Evolutionary conservation across 1,140 invertebrate genomes (phyloP), one percentile per base, ranked within the genome.

Genomic region (Orchestia grillus): DNA sequence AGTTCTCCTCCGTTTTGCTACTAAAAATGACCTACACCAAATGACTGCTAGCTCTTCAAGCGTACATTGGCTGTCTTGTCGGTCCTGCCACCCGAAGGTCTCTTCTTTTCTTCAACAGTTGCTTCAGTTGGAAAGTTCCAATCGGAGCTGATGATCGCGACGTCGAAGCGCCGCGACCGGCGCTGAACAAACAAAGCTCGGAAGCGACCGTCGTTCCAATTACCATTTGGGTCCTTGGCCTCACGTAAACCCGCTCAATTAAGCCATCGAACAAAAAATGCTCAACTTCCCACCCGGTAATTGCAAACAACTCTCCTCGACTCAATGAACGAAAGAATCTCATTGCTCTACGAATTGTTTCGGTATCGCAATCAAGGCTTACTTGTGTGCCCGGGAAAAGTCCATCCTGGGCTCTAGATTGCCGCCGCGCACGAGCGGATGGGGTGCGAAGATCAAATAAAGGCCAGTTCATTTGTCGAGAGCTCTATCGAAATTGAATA

Each of bases 191-290:
- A 77, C 62, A 77, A 77, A 77, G 15, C 62, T 77, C 62, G 36
- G 11, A 77, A 36, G 15, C 62, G 62, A 77, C 62, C 62, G 62
- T 77, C 62, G 62, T 77, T 77, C 62, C 62, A 77, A 77, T 77
- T 77, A 77, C 62, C 62, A 77, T 77, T 77, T 77, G 62, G 62
- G 62, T 8, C 62, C 28, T 77, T 77, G 62, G 62, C 62, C 62
- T 77, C 28, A 8, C 62, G 62, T 77, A 77, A 36, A 1, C 62
- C 62, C 62, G 62, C 62, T 77, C 36, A 77, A 77, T 77, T 77
- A 77, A 77, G 62, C 62, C 62, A 77, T 77, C 62, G 62, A 77
- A 77, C 62, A 77, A 77, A 77, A 77, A 77, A 77, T 53, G 62
- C 62, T 77, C 62, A 77, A 77, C 62, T 77, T 77, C 62, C 62